Base-by-base conservation (phyloP, 2,888 invertebrate genomes). In the Tenodera sinensis region DNA sequence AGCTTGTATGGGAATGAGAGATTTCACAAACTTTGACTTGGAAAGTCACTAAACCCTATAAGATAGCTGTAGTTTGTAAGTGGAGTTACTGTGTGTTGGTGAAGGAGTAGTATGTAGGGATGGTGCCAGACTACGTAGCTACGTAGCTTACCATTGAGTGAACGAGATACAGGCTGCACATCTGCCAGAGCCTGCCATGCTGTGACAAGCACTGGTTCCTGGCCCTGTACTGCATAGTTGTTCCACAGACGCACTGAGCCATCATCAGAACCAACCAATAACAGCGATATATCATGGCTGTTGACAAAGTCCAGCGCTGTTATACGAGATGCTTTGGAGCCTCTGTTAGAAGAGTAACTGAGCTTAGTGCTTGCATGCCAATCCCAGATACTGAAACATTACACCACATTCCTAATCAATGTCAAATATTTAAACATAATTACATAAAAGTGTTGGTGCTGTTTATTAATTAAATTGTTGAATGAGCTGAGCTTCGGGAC, bases 121-220 rank as follows among this genome's bases (percentile, higher is more conserved):
- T n/a, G n/a, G n/a, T n/a, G n/a, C n/a, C n/a, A n/a, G n/a, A n/a
- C n/a, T n/a, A n/a, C n/a, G 30, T 30, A 30, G 30, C 2, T 30
- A 42, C 1, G 6, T 81, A 88, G 14, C 83, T 84, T 85, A 90
- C 90, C 90, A 54, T 89, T 87, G 34, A 84, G 86, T 27, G 90
- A 87, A 20, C 84, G 86, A 47, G 87, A 83, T 0, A 90, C 84
- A n/a, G 86, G 94, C 90, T 94, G 93, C 91, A 94, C 94, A 92
- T 97, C 96, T 89, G 95, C 95, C 30, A 98, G 94, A 47, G 97
- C 98, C 92, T 97, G 97, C 97, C 98, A 99, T 83, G 97, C 96
- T 0, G 97, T 96, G 83, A 98, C 95, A 91, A 98, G 94, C 84
- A 94, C 93, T 2, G 95, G 94, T 83, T 95, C 94, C 87, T 92